Evolutionary conservation across 2,888 invertebrate genomes (phyloP).

Genomic region (Schrankia costaestrigalis): DNA sequence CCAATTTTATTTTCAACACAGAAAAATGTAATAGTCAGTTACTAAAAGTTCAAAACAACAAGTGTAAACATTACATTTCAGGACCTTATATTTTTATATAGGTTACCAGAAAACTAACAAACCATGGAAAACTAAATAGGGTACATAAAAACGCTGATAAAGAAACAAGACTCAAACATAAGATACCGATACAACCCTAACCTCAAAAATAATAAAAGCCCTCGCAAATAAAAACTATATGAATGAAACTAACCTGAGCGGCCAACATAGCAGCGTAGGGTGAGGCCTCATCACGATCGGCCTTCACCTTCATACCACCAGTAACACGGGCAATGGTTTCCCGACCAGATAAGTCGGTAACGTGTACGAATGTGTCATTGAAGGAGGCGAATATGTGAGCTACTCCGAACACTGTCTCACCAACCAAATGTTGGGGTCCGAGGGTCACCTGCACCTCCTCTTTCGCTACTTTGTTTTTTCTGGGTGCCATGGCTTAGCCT

Average conservation of each 20-base stretch:
- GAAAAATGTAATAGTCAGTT: no score
- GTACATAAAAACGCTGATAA: no score
- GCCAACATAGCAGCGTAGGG: constrained; percentile 99
- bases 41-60: no score
- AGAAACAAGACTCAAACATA: neutral
- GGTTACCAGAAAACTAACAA: no score
- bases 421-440: constrained; percentile 97
- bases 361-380: constrained; percentile 99
- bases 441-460: constrained; percentile 98
- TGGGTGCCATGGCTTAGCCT: constrained; percentile 92
- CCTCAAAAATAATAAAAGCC: neutral
- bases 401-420: constrained; percentile 98
- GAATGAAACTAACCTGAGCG: constrained; percentile 87
- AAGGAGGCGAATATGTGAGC: constrained; percentile 99
- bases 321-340: constrained; percentile 97
- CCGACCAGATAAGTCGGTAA: constrained; percentile 98
- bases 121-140: no score
- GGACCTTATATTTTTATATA: no score
- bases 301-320: constrained; percentile 99
- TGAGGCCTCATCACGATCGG: constrained; percentile 99
- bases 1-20: no score
- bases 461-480: constrained; percentile 97
- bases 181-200: neutral
- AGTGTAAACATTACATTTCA: no score
- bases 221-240: neutral